phyloP scores from a whole-genome alignment of 2,113 vertebrate genomes.

The Mola mola region DNA sequence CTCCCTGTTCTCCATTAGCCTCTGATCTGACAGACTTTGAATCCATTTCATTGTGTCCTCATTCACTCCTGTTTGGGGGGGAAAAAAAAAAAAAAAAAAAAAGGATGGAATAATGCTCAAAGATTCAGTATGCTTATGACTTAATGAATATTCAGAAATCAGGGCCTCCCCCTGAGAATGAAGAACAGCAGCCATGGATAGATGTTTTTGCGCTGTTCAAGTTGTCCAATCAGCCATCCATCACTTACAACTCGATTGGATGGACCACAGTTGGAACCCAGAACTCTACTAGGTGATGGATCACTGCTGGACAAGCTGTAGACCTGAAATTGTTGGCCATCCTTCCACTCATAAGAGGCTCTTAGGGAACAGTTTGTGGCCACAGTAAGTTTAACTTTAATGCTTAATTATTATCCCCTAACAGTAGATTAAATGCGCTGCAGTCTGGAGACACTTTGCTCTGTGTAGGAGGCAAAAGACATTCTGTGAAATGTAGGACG shows the following conservation, averaged over 20 bases:
- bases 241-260: conserved; percentile 47
- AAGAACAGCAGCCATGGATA: no score
- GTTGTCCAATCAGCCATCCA: no score
- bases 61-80: conserved; percentile 2
- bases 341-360: conserved; percentile 9
- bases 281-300: conserved; percentile 18
- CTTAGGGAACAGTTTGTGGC: not conserved
- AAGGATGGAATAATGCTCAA: no score
- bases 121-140: no score
- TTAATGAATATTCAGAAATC: no score
- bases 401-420: conserved; percentile 23
- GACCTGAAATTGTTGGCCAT: no score
- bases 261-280: conserved; percentile 7
- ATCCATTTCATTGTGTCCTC: conserved; percentile 29
- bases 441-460: conserved; percentile 12
- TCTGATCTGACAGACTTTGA: conserved; percentile 43
- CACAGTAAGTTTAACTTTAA: conserved; percentile 9
- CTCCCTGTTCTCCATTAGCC: conserved; percentile 24
- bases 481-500: conserved; percentile 19
- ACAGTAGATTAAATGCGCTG: conserved; percentile 4
- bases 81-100: no score
- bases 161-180: no score
- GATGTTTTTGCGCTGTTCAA: no score
- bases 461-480: conserved; percentile 31
- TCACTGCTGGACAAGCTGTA: no score